Evolutionary conservation across 1,140 invertebrate species (phyloP).

Genomic region (Hycleus phaleratus): DNA sequence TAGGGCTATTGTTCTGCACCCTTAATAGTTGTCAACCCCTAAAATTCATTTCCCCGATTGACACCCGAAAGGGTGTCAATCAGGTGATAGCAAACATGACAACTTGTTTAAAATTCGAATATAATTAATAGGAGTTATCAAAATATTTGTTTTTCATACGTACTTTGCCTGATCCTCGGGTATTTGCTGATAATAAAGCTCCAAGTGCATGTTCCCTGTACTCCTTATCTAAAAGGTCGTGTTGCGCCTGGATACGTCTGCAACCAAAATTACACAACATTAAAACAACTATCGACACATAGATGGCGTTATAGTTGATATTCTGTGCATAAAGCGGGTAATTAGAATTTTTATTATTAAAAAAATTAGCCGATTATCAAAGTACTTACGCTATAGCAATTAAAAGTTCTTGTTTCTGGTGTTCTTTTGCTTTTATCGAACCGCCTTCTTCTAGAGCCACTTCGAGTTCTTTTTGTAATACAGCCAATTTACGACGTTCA

Average conservation of each 20-base stretch:
- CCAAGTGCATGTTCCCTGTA: slow-evolving; percentile 61
- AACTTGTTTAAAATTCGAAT: too few species aligned
- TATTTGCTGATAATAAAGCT: slow-evolving; percentile 54
- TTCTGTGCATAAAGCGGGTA: not conserved
- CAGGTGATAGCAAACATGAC: too few species aligned
- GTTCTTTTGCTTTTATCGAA: slow-evolving; percentile 59
- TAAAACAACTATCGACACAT: not conserved
- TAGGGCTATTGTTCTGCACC: too few species aligned
- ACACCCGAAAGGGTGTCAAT: too few species aligned
- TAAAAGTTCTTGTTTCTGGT: slow-evolving; percentile 58
- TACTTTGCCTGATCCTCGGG: slow-evolving; percentile 59
- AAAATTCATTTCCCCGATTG: too few species aligned
- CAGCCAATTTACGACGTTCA: slow-evolving; percentile 56
- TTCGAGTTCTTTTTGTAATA: slow-evolving; percentile 58
- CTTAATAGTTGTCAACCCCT: too few species aligned
- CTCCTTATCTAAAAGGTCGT: slow-evolving; percentile 63
- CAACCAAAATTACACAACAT: slow-evolving; percentile 30
- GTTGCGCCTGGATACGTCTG: slow-evolving; percentile 65
- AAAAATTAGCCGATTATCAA: not conserved
- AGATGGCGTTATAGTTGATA: not conserved
- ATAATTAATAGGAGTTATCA: too few species aligned
- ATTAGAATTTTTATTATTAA: not conserved
- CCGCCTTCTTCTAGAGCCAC: slow-evolving; percentile 54
- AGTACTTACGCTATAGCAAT: slow-evolving; percentile 58
- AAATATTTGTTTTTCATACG: slow-evolving; percentile 24